phyloP scores from a whole-genome alignment of 2,888 invertebrate genomes.

The Drosophila testacea region DNA sequence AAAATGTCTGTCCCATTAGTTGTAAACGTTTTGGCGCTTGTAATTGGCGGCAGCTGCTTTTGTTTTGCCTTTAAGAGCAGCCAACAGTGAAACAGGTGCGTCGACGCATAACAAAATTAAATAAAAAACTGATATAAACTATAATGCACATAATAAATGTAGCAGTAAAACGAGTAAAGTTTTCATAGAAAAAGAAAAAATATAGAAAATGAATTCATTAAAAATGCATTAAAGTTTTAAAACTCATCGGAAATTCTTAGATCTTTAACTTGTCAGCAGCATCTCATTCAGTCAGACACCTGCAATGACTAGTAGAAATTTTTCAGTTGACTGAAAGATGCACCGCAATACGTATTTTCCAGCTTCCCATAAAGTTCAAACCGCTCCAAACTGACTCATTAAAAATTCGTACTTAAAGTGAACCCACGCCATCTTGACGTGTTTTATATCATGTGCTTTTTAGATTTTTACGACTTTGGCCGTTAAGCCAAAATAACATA shows the following conservation, averaged over 20 bases:
- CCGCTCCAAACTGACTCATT: conserved; percentile 43
- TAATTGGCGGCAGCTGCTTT: conserved; percentile 78
- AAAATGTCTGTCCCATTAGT: conserved; percentile 52
- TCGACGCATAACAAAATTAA: conserved; percentile 45
- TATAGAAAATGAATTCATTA: conserved; percentile 52
- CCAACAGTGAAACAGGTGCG: conserved; percentile 71
- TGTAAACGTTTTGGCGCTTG: conserved; percentile 72
- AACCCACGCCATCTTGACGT: conserved; percentile 63
- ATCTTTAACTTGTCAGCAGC: conserved; percentile 21
- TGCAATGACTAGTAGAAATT: conserved; percentile 72
- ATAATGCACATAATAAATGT: conserved; percentile 29
- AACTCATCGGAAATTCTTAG: conserved; percentile 42
- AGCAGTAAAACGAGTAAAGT: conserved; percentile 15
- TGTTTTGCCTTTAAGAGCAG: conserved; percentile 63
- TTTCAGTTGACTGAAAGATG: conserved; percentile 40
- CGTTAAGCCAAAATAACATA: conserved; percentile 52
- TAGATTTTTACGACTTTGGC: conserved; percentile 39
- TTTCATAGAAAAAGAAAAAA: conserved; percentile 12
- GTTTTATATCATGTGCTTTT: conserved; percentile 62
- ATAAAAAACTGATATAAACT: conserved; percentile 1
- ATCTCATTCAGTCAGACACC: conserved; percentile 53
- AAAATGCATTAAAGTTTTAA: conserved; percentile 67
- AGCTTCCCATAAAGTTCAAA: conserved; percentile 8
- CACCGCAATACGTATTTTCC: neutral
- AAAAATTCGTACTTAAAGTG: conserved; percentile 56